Percentiles rank a stretch among this genome's conserved stretches.
phyloP scores from a whole-genome alignment of 2,113 vertebrate species.

The Strigops habroptila region DNA sequence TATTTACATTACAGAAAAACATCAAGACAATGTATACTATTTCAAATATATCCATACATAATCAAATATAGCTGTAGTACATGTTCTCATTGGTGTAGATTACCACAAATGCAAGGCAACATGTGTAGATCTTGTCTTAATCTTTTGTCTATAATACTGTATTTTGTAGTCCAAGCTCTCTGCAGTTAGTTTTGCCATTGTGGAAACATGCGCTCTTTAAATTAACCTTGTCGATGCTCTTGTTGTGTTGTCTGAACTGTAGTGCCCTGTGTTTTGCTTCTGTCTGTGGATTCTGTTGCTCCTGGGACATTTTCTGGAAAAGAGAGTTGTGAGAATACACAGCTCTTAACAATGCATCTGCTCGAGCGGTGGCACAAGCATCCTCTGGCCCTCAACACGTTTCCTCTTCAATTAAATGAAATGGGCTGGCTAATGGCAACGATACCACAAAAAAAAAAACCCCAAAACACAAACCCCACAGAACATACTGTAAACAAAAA shows the following conservation, averaged over 20 bases:
- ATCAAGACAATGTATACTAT: conserved; percentile 99
- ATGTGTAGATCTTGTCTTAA: conserved; percentile 88
- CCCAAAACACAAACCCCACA: neutral
- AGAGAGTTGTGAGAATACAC: conserved; percentile 32
- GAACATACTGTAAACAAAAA: neutral
- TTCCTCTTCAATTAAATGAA: neutral
- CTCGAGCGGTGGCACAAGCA: neutral
- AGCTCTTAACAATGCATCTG: neutral
- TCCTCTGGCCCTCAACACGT: rapidly evolving
- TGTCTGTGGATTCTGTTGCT: conserved; percentile 98
- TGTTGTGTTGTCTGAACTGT: conserved; percentile 99
- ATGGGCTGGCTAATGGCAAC: neutral
- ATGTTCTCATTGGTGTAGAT: conserved; percentile 97
- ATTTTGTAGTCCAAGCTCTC: conserved; percentile 78
- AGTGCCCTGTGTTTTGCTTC: conserved; percentile 98
- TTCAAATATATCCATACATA: conserved; percentile 99
- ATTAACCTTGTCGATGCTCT: conserved; percentile 98
- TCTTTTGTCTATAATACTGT: conserved; percentile 82
- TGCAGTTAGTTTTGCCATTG: conserved; percentile 76
- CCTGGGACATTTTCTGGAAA: conserved; percentile 95
- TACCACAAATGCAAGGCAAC: conserved; percentile 99
- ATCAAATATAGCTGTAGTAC: conserved; percentile 96
- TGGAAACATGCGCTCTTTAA: conserved; percentile 86
- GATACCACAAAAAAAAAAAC: neutral
- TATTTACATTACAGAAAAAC: conserved; percentile 99